Base-by-base conservation (phyloP, 2,888 invertebrate species). In the Rhamphomyia laevipes region DNA sequence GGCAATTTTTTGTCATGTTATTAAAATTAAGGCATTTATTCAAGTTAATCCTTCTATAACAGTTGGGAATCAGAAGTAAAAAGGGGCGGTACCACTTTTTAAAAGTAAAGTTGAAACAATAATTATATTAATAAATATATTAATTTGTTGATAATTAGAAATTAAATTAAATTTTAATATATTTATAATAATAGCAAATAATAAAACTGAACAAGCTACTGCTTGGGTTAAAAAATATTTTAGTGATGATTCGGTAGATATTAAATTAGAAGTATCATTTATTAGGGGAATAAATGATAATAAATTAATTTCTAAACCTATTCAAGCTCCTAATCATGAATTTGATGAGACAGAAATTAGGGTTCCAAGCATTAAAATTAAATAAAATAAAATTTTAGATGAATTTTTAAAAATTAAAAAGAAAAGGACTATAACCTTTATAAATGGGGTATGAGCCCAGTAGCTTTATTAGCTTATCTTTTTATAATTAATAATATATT, bases 1-100 rank as follows among this genome's bases (percentile, higher is more conserved):
- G 35, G 76, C 72, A 70, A 79, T 74, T 77, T 80, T 80, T 78
- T 80, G 80, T 72, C 77, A 78, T 0, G 76, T 76, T 69, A 77
- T 69, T 71, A 78, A 63, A 61, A 78, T 67, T 60, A 77, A 65
- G 52, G 68, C 63, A 67, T 76, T 78, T 55, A 72, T 63, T 77
- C 78, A 80, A 27, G 64, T 67, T 71, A 78, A 57, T 3, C 76
- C 77, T 71, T 76, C 76, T 58, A 76, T 72, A 62, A 80, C 71
- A 68, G 73, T 74, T 1, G 76, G 76, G 18, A 76, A 78, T 74
- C 78, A 80, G 59, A 75, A 75, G 65, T 78, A 77, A 46, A 80
- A 77, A 0, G 78, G 78, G 7, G 73, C 67, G 0, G 75, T 70
- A 56, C 78, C 77, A 71, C 74, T 73, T 75, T 77, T 78, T 68